These are phyloP conservation scores for Zophobas morio DNA, from an alignment of 1,140 invertebrate genomes.

Conservation along the genomic window DNA sequence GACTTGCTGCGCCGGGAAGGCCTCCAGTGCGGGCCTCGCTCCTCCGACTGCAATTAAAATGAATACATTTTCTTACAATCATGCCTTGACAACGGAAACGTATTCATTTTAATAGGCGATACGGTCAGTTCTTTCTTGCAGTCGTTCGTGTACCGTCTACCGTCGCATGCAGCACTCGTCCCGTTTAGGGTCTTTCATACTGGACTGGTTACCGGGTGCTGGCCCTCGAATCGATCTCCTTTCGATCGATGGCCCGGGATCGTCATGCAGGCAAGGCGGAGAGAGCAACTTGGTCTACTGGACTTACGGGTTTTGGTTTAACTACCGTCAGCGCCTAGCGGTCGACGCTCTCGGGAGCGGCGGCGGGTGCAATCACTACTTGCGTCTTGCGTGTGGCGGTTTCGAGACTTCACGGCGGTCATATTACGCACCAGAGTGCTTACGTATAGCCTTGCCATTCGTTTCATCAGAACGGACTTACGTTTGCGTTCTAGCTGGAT, in stretches of 20 bases:
- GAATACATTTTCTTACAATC: slow-evolving; percentile 65
- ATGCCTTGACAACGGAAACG: slow-evolving; percentile 61
- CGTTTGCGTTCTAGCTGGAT: slow-evolving; percentile 15
- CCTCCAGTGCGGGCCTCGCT: slow-evolving; percentile 68
- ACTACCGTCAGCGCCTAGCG: slow-evolving; percentile 27
- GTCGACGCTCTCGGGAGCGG: slow-evolving; percentile 45
- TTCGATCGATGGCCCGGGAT: slow-evolving; percentile 43
- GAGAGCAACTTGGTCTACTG: slow-evolving; percentile 50
- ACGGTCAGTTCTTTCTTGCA: slow-evolving; percentile 5
- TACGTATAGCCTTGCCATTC: slow-evolving; percentile 9
- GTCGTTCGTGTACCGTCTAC: not conserved
- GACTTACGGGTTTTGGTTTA: slow-evolving; percentile 43
- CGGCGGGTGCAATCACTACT: slow-evolving; percentile 44
- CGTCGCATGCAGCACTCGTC: slow-evolving; percentile 58
- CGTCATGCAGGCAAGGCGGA: slow-evolving; percentile 57
- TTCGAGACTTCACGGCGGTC: slow-evolving; percentile 38
- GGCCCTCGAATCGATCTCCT: slow-evolving; percentile 30
- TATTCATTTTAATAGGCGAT: slow-evolving; percentile 66
- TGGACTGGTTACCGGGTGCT: slow-evolving; percentile 31
- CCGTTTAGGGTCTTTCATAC: slow-evolving; percentile 23
- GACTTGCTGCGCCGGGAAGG: slow-evolving; percentile 79
- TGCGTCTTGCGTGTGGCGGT: slow-evolving; percentile 17
- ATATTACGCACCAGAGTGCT: slow-evolving; percentile 30
- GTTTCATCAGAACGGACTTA: slow-evolving; percentile 9
- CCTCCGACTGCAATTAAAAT: slow-evolving; percentile 73